phyloP scores from a whole-genome alignment of 2,797 vertebrate species.

The Pseudochaenichthys georgianus region DNA sequence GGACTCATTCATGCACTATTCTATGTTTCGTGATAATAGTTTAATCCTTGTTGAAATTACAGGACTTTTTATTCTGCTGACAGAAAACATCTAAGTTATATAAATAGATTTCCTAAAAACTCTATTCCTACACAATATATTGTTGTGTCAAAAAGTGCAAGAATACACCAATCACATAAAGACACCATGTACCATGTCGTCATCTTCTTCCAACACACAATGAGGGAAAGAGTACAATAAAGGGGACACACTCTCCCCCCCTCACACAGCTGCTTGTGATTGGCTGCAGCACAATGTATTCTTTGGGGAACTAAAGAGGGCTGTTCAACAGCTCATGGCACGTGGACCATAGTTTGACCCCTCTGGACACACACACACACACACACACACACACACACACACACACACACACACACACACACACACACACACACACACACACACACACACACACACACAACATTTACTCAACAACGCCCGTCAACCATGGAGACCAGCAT shows the following conservation, averaged over 20 bases:
- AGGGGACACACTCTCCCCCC: slow-evolving; percentile 1
- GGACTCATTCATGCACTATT: too few relatives aligned
- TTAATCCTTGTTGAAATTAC: too few relatives aligned
- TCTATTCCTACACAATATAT: neutral
- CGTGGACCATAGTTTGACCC: slow-evolving; percentile 50
- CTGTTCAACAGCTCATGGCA: slow-evolving; percentile 55
- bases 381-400: slow-evolving; percentile 35
- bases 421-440: slow-evolving; percentile 23
- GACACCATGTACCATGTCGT: slow-evolving; percentile 5
- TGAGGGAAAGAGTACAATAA: neutral
- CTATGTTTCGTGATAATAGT: too few relatives aligned
- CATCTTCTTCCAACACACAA: neutral
- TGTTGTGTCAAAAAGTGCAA: neutral
- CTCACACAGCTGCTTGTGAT: slow-evolving; percentile 28
- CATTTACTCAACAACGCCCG: slow-evolving; percentile 82
- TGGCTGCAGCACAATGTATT: slow-evolving; percentile 43
- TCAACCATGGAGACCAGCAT: slow-evolving; percentile 83
- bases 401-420: slow-evolving; percentile 31
- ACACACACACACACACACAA: slow-evolving; percentile 30
- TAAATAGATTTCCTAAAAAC: too few relatives aligned
- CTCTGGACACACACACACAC: slow-evolving; percentile 34
- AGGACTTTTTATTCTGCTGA: too few relatives aligned
- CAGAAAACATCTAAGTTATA: too few relatives aligned
- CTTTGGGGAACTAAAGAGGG: slow-evolving; percentile 36
- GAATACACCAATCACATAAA: slow-evolving; percentile 1